These are phyloP conservation scores for Cantharis rustica DNA, from an alignment of 2,888 invertebrate species.

Conservation along the genomic window DNA sequence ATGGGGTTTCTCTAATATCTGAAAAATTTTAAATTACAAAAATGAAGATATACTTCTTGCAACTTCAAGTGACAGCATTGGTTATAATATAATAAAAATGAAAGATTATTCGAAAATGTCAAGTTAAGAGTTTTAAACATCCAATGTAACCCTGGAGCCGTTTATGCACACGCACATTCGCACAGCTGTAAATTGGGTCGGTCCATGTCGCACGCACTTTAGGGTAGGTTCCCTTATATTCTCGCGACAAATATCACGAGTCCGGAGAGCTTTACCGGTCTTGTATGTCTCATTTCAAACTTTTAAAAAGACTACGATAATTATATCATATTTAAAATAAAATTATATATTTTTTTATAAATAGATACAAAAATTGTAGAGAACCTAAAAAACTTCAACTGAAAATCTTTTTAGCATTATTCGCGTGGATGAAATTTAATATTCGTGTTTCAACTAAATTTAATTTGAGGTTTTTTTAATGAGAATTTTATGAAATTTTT, in stretches of 20 bases:
- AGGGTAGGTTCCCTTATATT: constrained; percentile 41
- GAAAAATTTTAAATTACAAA: not conserved
- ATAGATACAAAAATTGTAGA: not conserved
- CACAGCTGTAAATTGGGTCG: constrained; percentile 46
- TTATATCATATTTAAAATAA: not conserved
- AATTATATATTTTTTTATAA: not conserved
- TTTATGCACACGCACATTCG: constrained; percentile 41
- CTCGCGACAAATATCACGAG: constrained; percentile 23
- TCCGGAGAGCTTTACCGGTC: constrained; percentile 10
- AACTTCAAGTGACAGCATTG: not conserved
- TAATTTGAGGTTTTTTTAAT: not conserved
- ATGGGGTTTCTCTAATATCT: not conserved
- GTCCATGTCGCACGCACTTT: constrained; percentile 44
- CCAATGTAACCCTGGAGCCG: constrained; percentile 28
- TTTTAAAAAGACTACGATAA: not conserved
- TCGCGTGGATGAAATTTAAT: not conserved
- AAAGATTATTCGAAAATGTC: not conserved
- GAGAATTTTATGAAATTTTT: not conserved
- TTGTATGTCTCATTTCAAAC: not conserved
- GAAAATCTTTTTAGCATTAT: not conserved
- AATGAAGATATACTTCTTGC: not conserved
- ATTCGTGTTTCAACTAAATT: not conserved
- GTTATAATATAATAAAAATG: not conserved
- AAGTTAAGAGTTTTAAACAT: constrained; percentile 24
- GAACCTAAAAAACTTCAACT: not conserved